Percentiles rank a stretch among this genome's conserved stretches.
Evolutionary conservation across 2,888 invertebrate species (phyloP).

Genomic region (Resseliella maxima): DNA sequence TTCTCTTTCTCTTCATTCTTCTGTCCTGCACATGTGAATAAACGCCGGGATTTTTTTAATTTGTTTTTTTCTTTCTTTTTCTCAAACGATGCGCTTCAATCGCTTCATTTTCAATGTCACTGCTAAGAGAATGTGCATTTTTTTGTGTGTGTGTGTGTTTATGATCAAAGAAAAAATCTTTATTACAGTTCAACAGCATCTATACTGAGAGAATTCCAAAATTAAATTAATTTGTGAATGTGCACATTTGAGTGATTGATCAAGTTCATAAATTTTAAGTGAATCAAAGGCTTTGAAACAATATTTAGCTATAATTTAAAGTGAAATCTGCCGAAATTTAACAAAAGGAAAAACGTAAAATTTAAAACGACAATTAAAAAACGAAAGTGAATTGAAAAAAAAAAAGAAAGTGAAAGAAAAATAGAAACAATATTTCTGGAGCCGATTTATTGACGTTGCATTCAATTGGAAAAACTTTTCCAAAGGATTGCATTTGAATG

Average conservation of each 20-base stretch:
- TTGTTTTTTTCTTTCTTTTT: background rate
- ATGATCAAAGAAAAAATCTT: background rate
- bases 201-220: background rate
- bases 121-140: background rate
- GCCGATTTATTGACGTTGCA: background rate
- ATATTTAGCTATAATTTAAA: background rate
- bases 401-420: background rate
- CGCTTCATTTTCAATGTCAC: background rate
- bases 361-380: too few species aligned
- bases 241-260: background rate
- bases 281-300: background rate
- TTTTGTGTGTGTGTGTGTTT: background rate
- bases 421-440: background rate
- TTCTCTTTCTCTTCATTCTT: background rate
- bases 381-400: background rate
- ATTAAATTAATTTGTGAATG: background rate
- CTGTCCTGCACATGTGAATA: slow-evolving; percentile 31
- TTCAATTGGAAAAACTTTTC: background rate
- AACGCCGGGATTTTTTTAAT: too few species aligned
- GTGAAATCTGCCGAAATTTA: too few species aligned
- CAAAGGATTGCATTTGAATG: background rate
- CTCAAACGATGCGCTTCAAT: background rate
- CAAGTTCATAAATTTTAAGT: background rate
- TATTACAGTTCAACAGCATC: background rate
- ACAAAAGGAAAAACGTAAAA: too few species aligned